Evolutionary conservation across 2,888 invertebrate species (phyloP), one percentile per base, ranked within the genome.

Genomic region (Bhutanitis thaidina): DNA sequence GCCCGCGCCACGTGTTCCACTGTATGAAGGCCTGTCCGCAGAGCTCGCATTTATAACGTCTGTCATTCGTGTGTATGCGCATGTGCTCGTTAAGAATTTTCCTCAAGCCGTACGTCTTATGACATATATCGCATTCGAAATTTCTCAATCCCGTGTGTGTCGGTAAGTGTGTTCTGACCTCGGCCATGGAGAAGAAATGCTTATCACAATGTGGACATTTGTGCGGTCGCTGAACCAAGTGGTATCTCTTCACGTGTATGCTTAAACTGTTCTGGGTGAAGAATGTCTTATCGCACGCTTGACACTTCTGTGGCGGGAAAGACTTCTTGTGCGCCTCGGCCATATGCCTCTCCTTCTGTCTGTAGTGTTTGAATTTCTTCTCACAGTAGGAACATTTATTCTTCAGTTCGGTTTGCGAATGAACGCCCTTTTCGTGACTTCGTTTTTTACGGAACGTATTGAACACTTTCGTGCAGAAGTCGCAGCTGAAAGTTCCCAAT

Each of bases 1-100:
- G 36, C 10, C 16, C 36, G 0, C 14, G 36, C 36, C 34, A 68
- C 0, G 70, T 88, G 53, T 85, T 85, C 53, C 85, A 85, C 56
- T 86, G 86, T 54, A 87, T 82, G 54, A 88, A 87, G 1, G 87
- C 87, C 54, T 86, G 87, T 0, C 82, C 88, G 55, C 87, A 87
- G 9, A 80, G 70, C 15, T 81, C 75, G 20, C 84, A 81, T 10
- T 75, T 58, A 13, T 74, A 81, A 12, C 84, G 43, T 0, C 84
- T 55, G 30, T 87, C 87, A 32, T 85, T 85, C 0, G 72, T 85
- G 29, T 87, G 87, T 41, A 87, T 86, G 12, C 82, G 46, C 69
- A 81, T 77, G 12, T 87, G 87, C 40, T 86, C 85, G 15, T 82
- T 84, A 0, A 86, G 59, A 0, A 86, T 87, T 60, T 65, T 69